A percentile compares a stretch with the other conserved stretches of the same genome.
These are phyloP conservation scores for Steromphala cineraria DNA, from an alignment of 2,888 invertebrate genomes.

Conservation along the genomic window DNA sequence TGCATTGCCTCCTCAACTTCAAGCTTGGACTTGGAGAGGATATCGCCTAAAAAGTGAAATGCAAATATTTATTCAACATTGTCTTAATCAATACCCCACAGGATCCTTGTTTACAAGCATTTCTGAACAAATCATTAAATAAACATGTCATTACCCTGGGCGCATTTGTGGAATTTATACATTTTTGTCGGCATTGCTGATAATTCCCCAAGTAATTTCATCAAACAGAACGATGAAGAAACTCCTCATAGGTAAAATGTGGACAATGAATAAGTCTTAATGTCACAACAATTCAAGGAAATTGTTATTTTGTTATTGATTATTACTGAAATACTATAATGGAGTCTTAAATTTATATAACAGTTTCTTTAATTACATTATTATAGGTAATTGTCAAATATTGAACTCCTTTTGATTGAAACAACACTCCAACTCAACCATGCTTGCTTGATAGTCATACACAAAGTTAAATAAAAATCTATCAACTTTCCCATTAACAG, in stretches of 20 bases:
- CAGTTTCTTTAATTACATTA: too few relatives aligned
- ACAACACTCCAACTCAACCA: too few relatives aligned
- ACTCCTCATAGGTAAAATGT: not conserved
- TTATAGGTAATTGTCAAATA: too few relatives aligned
- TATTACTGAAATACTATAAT: too few relatives aligned
- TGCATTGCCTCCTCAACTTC: not conserved
- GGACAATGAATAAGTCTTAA: too few relatives aligned
- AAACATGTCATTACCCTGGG: slow-evolving; percentile 12
- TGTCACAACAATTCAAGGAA: too few relatives aligned
- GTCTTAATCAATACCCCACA: slow-evolving; percentile 19
- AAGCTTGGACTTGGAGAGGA: not conserved
- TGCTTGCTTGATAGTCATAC: too few relatives aligned
- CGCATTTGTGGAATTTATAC: slow-evolving; percentile 7
- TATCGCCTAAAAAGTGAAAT: slow-evolving; percentile 15
- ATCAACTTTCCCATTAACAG: too few relatives aligned
- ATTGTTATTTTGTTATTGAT: too few relatives aligned
- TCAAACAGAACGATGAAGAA: not conserved
- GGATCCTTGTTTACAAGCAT: slow-evolving; percentile 6
- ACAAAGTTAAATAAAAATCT: too few relatives aligned
- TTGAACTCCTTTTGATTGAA: too few relatives aligned
- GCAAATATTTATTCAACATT: slow-evolving; percentile 12
- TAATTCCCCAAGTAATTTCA: not conserved
- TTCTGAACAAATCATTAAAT: slow-evolving; percentile 17
- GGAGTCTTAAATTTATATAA: too few relatives aligned
- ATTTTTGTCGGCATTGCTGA: not conserved